Evolutionary conservation across 2,797 vertebrate species (phyloP).

Genomic region (Onychomys arenicola): DNA sequence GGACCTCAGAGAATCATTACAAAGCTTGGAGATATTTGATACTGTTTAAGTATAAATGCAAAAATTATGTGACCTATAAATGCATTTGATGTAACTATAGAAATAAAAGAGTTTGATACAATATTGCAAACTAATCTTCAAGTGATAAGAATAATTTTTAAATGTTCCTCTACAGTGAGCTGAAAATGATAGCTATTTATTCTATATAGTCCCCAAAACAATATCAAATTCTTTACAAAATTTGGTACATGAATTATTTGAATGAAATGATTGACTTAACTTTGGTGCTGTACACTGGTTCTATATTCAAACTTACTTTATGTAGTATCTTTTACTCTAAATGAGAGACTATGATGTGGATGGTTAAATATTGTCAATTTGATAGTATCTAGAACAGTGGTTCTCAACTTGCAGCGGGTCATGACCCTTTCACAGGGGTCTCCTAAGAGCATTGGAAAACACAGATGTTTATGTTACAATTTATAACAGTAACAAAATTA

Average conservation of each 20-base stretch:
- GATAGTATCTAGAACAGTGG: neutral
- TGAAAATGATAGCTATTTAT: neutral
- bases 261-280: neutral
- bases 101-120: neutral
- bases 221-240: neutral
- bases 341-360: neutral
- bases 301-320: neutral
- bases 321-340: neutral
- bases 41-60: neutral
- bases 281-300: neutral
- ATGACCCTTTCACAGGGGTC: too few species aligned
- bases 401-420: too few species aligned
- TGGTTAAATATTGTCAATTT: neutral
- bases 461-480: too few species aligned
- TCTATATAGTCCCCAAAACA: neutral
- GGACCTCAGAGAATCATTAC: neutral
- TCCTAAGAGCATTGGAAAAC: too few species aligned
- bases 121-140: neutral
- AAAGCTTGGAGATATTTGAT: neutral
- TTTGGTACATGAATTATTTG: constrained; percentile 17
- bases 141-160: neutral
- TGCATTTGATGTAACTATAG: neutral
- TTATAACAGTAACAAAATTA: too few species aligned
- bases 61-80: neutral
- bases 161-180: neutral